Base-by-base conservation (phyloP, 2,888 invertebrate genomes). In the Hydraecia micacea region DNA sequence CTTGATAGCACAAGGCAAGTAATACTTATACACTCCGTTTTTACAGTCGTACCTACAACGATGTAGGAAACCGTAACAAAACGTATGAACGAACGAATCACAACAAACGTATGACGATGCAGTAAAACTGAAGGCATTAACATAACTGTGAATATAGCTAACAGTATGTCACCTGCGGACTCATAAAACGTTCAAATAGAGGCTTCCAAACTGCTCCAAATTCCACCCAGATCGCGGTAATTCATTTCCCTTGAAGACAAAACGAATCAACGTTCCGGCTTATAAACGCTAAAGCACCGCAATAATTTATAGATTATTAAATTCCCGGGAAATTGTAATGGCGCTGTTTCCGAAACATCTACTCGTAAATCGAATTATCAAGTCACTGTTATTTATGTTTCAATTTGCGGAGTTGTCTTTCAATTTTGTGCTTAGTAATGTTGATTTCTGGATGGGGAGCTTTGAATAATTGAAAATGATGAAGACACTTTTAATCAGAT, bases 151-250 rank as follows among this genome's bases (percentile, higher is more conserved):
- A 81, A 77, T 81, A 69, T 58, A 63, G 65, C 69, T 68, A 80
- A 79, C 79, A 72, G 49, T 15, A 15, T 60, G 15, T 60, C 7
- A 63, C 77, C 65, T 60, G 39, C 36, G 62, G 76, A 58, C 67
- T 80, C 86, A 58, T 87, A 83, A 88, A 88, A 83, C 63, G 70
- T 70, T 83, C 36, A 65, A 77, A 86, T 74, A 81, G 68, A 82
- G 66, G 68, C 76, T 63, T 72, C 67, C 58, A 76, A 77, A 86
- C 69, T 52, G 77, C 80, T 71, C 42, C n/a, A 67, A 87, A 87
- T 87, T 81, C 78, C 62, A 39, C 58, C 58, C 21, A 79, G 73
- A 84, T 84, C 77, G 73, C 42, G 80, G 73, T 69, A 84, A 89
- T 82, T 75, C 73, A 79, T 89, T 86, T 73, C 70, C 58, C 67